A percentile compares a stretch with the other conserved stretches of the same genome.
Evolutionary conservation across 1,140 invertebrate genomes (phyloP).

Genomic region (Andricus grossulariae): DNA sequence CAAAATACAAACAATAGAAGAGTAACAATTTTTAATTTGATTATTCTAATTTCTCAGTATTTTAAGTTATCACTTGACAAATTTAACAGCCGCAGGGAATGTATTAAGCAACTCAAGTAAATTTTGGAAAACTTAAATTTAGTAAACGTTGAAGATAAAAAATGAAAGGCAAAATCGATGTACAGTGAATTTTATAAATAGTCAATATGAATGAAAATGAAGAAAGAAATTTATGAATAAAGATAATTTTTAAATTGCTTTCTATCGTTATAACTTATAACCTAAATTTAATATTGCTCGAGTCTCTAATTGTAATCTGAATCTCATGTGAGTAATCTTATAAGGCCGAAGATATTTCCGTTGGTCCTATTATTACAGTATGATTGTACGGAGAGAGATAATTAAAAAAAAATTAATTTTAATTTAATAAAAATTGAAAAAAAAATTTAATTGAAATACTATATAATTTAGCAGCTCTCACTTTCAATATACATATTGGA

Average conservation of each 20-base stretch:
- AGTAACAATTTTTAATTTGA: not conserved
- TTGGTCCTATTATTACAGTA: slow-evolving; percentile 5
- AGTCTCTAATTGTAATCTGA: not conserved
- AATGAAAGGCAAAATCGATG: slow-evolving; percentile 18
- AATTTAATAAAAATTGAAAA: no score
- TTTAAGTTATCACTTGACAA: slow-evolving; percentile 3
- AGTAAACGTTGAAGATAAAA: slow-evolving; percentile 12
- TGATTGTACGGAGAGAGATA: not conserved
- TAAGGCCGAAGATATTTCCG: not conserved
- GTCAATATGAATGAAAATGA: slow-evolving; percentile 12
- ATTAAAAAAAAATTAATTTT: not conserved
- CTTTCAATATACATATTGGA: no score
- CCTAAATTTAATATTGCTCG: not conserved
- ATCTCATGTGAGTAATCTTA: not conserved
- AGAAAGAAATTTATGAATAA: slow-evolving; percentile 1
- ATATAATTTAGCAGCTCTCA: no score
- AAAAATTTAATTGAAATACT: no score
- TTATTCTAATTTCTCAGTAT: slow-evolving; percentile 21
- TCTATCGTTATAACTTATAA: no score
- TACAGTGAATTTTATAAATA: slow-evolving; percentile 28
- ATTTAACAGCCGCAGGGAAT: slow-evolving; percentile 20
- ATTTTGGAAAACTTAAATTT: slow-evolving; percentile 12
- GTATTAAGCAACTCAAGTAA: slow-evolving; percentile 17
- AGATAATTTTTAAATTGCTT: not conserved
- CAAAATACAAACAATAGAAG: not conserved